phyloP scores from a whole-genome alignment of 2,113 vertebrate species.

The Scopus umbretta region DNA sequence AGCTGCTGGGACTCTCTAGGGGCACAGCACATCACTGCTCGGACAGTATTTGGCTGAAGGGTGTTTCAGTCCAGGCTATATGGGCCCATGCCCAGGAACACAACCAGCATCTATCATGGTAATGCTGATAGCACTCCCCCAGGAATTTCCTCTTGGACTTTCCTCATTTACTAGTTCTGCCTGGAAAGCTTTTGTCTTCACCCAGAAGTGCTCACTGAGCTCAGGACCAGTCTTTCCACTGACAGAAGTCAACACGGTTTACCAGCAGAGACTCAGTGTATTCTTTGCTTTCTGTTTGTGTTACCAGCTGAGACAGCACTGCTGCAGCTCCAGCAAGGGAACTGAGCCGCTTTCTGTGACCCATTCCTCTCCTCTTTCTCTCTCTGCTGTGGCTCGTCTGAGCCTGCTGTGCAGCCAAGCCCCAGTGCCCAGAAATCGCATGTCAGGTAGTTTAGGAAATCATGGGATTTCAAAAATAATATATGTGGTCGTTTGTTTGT shows the following conservation, averaged over 20 bases:
- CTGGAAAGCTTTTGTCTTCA: not conserved
- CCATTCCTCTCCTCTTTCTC: not conserved
- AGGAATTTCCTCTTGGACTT: not conserved
- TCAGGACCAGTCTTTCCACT: not conserved
- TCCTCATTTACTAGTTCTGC: not conserved
- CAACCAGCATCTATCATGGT: not conserved
- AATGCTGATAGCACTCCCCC: not conserved
- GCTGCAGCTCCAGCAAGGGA: not conserved
- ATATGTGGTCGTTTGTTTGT: not conserved
- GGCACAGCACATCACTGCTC: rapidly evolving
- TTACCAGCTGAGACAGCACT: not conserved
- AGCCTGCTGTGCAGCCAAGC: not conserved
- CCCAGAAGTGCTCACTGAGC: not conserved
- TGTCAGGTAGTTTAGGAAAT: not conserved
- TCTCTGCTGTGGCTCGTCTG: not conserved
- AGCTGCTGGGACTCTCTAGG: not conserved
- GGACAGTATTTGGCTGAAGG: not conserved
- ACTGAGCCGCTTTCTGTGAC: not conserved
- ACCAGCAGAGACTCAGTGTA: not conserved
- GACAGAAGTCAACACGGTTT: not conserved
- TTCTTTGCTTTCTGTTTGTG: not conserved
- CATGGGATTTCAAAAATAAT: not conserved
- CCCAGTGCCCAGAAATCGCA: not conserved
- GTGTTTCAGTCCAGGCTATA: not conserved
- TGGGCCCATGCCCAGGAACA: rapidly evolving